These are phyloP conservation scores for Nematostella vectensis DNA, from an alignment of 92 coral and sea anemone genomes.

Conservation along the genomic window DNA sequence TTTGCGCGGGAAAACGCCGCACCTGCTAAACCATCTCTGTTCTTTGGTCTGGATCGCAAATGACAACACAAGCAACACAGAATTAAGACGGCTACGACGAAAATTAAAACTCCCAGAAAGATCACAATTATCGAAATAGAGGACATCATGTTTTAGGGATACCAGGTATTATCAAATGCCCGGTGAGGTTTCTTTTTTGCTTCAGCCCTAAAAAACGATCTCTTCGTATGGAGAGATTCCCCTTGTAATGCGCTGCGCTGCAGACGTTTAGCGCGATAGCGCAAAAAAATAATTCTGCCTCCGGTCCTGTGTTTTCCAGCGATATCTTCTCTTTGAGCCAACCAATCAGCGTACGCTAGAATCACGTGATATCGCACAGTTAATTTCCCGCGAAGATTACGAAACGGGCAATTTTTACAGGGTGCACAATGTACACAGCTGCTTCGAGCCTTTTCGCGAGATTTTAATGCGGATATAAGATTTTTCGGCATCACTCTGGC, in stretches of 20 bases:
- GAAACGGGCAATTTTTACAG: constrained; percentile 1
- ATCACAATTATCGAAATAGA: constrained; percentile 88
- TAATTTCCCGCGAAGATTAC: neutral
- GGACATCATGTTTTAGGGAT: constrained; percentile 42
- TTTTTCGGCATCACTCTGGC: neutral
- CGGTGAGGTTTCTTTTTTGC: no score
- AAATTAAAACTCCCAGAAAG: constrained; percentile 82
- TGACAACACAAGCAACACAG: constrained; percentile 87
- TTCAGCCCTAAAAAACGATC: no score
- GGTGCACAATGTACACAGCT: no score
- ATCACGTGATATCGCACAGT: neutral
- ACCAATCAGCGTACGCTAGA: neutral
- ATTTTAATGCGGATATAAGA: neutral
- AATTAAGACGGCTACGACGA: constrained; percentile 82
- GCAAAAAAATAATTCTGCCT: neutral
- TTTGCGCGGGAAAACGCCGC: constrained; percentile 45
- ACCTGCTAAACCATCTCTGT: constrained; percentile 27
- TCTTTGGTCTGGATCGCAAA: constrained; percentile 61
- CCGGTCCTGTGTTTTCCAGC: neutral
- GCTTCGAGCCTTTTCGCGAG: no score
- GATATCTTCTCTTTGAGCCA: neutral
- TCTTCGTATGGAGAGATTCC: no score
- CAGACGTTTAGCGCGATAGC: neutral
- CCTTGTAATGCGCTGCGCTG: neutral
- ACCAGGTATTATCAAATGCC: no score